Evolutionary conservation across 1,140 invertebrate species (phyloP).

Genomic region (Drosophila micromelanica): DNA sequence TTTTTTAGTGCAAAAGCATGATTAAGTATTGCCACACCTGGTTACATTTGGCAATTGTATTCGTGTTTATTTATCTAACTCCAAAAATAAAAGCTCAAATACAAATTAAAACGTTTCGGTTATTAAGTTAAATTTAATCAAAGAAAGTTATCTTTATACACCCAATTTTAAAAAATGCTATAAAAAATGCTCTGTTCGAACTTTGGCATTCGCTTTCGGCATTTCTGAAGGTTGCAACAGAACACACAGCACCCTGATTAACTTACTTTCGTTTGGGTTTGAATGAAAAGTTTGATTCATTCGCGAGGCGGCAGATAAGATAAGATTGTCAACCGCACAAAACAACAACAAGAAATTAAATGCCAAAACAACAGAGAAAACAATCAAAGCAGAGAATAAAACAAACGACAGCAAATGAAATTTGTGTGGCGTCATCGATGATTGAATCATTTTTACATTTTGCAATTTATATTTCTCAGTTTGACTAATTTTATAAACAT

Average conservation of each 20-base stretch:
- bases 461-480: conserved; percentile 28
- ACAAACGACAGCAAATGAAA: conserved; percentile 46
- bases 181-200: no score
- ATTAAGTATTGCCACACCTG: no score
- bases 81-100: conserved; percentile 16
- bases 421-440: conserved; percentile 69
- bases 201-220: background rate
- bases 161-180: no score
- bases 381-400: conserved; percentile 47
- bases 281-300: conserved; percentile 58
- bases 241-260: conserved; percentile 5
- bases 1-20: no score
- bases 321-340: conserved; percentile 49
- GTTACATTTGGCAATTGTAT: no score
- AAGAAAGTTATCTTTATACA: background rate
- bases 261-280: conserved; percentile 37
- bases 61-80: background rate
- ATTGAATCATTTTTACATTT: conserved; percentile 56
- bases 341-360: conserved; percentile 47
- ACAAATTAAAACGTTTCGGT: background rate
- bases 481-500: conserved; percentile 16
- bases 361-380: conserved; percentile 23
- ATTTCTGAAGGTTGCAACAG: background rate
- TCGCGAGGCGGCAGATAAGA: conserved; percentile 52
- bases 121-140: background rate